A percentile compares a stretch with the other conserved stretches of the same genome.
Conservation (phyloP, 1,140 invertebrate genomes). For the Caenorhabditis briggsae region DNA sequence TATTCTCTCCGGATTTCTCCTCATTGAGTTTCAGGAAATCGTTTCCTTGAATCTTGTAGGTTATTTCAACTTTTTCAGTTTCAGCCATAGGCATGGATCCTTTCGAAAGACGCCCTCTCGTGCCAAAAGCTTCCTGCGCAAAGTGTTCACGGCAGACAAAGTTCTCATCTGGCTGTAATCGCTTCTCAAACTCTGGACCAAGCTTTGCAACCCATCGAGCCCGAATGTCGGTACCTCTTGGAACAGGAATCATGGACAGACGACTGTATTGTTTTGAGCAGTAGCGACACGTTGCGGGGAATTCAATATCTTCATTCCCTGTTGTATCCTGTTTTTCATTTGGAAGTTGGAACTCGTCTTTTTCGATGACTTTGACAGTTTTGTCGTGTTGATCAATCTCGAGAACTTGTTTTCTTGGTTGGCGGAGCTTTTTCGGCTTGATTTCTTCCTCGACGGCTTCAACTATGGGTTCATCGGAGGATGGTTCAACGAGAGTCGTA, state of each 20-base stretch:
- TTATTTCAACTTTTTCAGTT: conserved; percentile 1
- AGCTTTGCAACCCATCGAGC: conserved; percentile 19
- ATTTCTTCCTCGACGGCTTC: neutral
- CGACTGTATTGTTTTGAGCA: neutral
- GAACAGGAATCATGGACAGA: neutral
- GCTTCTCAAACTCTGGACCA: neutral
- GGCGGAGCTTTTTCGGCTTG: neutral
- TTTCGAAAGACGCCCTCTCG: conserved; percentile 2
- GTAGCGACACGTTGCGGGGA: neutral
- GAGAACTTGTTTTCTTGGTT: conserved; percentile 34
- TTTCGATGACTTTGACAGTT: conserved; percentile 28
- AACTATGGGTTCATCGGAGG: neutral
- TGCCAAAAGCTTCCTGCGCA: conserved; percentile 1
- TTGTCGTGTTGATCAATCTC: conserved; percentile 11
- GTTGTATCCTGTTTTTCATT: neutral
- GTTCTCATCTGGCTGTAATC: neutral
- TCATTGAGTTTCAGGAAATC: neutral
- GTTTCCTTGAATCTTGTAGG: neutral
- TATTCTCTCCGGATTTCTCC: neutral
- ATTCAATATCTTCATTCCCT: neutral
- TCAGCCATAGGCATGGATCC: neutral
- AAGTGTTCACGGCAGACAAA: neutral
- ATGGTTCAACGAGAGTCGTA: neutral
- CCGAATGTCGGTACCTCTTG: neutral
- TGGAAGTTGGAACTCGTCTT: conserved; percentile 15